Evolutionary conservation across 2,797 vertebrate species (phyloP).

Genomic region (Holocentrus rufus): DNA sequence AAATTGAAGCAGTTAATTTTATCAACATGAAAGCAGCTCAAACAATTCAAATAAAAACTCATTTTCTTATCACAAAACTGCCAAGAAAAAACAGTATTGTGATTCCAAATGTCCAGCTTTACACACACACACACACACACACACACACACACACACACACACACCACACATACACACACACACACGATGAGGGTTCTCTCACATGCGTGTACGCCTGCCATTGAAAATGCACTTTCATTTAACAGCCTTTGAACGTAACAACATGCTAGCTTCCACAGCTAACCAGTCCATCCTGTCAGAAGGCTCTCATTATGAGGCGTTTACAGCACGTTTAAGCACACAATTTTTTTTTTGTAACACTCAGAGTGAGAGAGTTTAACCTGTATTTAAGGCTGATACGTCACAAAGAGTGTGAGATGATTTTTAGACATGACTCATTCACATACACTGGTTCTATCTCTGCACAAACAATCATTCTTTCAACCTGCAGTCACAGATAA

Average conservation of each 20-base stretch:
- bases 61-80: too few relatives aligned
- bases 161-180: slow-evolving; percentile 11
- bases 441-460: background rate
- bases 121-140: background rate
- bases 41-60: too few relatives aligned
- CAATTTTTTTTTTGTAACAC: background rate
- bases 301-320: slow-evolving; percentile 37
- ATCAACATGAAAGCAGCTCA: too few relatives aligned
- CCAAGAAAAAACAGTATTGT: background rate
- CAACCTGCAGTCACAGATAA: too few relatives aligned
- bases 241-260: slow-evolving; percentile 48
- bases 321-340: slow-evolving; percentile 16
- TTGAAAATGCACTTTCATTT: slow-evolving; percentile 75
- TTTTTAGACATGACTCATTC: background rate
- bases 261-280: slow-evolving; percentile 23
- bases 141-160: slow-evolving; percentile 15
- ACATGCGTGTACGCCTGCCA: slow-evolving; percentile 56
- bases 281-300: slow-evolving; percentile 55
- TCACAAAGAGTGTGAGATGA: background rate
- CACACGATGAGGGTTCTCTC: slow-evolving; percentile 23
- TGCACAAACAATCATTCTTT: too few relatives aligned
- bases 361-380: slow-evolving; percentile 16
- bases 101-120: slow-evolving; percentile 5
- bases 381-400: slow-evolving; percentile 4
- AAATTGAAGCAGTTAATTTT: too few relatives aligned